Conservation (phyloP, 2,113 vertebrate genomes). For the Corydoras sp. region DNA sequence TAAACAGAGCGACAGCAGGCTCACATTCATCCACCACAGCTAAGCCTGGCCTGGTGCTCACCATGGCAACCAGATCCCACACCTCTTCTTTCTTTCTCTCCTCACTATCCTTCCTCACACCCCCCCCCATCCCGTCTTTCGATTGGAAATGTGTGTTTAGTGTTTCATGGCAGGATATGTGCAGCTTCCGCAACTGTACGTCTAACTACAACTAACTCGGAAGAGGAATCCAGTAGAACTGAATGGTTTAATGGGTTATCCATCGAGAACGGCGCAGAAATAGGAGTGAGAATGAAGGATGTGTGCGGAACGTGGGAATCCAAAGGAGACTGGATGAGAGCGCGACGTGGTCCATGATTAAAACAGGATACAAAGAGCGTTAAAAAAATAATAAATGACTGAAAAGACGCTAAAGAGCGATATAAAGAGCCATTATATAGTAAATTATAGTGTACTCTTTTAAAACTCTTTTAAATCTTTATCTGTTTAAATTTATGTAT, state of each 20-base stretch:
- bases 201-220: not conserved
- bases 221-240: not conserved
- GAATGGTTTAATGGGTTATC: not conserved
- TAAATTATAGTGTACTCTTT: too few relatives aligned
- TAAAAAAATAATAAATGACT: too few relatives aligned
- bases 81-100: constrained; percentile 13
- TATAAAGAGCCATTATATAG: too few relatives aligned
- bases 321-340: not conserved
- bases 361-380: too few relatives aligned
- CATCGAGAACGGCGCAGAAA: too few relatives aligned
- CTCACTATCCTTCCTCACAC: constrained; percentile 5
- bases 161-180: constrained; percentile 3
- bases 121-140: not conserved
- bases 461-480: too few relatives aligned
- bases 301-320: not conserved
- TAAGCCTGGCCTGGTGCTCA: constrained; percentile 54
- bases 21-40: constrained; percentile 24
- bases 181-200: not conserved
- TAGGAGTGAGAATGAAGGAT: not conserved
- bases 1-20: constrained; percentile 17
- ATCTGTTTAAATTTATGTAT: too few relatives aligned
- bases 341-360: too few relatives aligned
- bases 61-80: constrained; percentile 61
- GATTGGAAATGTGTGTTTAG: constrained; percentile 27
- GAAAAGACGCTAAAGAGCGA: too few relatives aligned